A percentile compares a stretch with the other conserved stretches of the same genome.
These are phyloP conservation scores for Scaptomyza hsui DNA, from an alignment of 1,140 invertebrate species.

Conservation along the genomic window DNA sequence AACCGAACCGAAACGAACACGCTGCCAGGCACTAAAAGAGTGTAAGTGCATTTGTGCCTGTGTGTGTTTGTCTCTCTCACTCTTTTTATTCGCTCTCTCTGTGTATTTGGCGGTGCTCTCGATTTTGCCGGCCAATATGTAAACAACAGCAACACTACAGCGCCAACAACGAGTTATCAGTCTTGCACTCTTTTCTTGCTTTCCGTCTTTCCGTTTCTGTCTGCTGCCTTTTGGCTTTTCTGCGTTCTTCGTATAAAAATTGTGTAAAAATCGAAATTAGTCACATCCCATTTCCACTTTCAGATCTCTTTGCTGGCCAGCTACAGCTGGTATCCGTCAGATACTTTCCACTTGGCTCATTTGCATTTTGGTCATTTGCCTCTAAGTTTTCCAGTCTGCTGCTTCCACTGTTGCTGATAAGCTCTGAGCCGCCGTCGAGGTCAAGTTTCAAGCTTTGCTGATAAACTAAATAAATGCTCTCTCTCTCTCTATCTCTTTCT, in stretches of 20 bases:
- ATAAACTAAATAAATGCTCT: not conserved
- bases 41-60: not conserved
- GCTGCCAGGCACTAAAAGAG: constrained; percentile 35
- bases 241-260: constrained; percentile 34
- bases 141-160: constrained; percentile 65
- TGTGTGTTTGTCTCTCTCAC: constrained; percentile 7
- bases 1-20: constrained; percentile 65
- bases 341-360: constrained; percentile 19
- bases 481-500: not conserved
- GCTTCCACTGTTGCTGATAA: constrained; percentile 30
- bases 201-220: not conserved
- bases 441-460: constrained; percentile 17
- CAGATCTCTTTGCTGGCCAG: not conserved
- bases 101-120: constrained; percentile 9
- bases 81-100: not conserved
- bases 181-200: constrained; percentile 19
- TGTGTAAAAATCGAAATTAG: constrained; percentile 38
- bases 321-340: constrained; percentile 13
- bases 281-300: constrained; percentile 29
- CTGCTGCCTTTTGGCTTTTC: constrained; percentile 29
- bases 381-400: not conserved
- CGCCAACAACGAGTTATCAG: constrained; percentile 64
- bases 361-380: not conserved
- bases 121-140: constrained; percentile 71
- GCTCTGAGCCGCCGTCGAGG: constrained; percentile 24